Evolutionary conservation across 2,888 invertebrate genomes (phyloP).

Genomic region (Pemphredon lugubris): DNA sequence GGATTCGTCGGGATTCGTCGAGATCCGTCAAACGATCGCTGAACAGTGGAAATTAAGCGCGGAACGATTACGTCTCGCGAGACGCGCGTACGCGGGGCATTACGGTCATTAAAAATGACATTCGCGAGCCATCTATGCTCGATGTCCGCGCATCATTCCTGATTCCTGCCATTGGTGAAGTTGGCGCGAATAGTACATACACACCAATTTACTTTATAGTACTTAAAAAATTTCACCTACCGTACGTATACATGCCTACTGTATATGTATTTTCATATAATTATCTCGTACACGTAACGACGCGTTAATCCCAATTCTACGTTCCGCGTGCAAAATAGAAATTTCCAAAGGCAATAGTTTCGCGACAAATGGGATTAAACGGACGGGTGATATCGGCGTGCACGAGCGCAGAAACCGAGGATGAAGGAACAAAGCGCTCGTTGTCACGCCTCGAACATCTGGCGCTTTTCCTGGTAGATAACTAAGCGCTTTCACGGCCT

Average conservation of each 20-base stretch:
- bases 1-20: background rate
- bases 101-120: slow-evolving; percentile 17
- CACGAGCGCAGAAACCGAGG: background rate
- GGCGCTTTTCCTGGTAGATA: slow-evolving; percentile 23
- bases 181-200: no score
- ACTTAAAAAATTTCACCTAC: no score
- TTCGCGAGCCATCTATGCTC: slow-evolving; percentile 14
- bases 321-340: no score
- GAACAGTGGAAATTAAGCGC: slow-evolving; percentile 4
- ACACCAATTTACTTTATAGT: no score
- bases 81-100: slow-evolving; percentile 6
- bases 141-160: background rate
- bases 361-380: no score
- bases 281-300: no score
- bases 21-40: background rate
- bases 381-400: no score
- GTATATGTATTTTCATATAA: no score
- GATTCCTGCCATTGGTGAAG: no score
- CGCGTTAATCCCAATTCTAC: no score
- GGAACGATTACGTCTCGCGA: slow-evolving; percentile 5
- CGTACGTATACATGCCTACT: no score
- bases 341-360: no score
- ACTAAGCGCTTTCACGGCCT: slow-evolving; percentile 15
- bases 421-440: slow-evolving; percentile 22
- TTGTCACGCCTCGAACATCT: slow-evolving; percentile 19